These are phyloP conservation scores for Busseola fusca DNA, from an alignment of 2,888 invertebrate species.

Conservation along the genomic window DNA sequence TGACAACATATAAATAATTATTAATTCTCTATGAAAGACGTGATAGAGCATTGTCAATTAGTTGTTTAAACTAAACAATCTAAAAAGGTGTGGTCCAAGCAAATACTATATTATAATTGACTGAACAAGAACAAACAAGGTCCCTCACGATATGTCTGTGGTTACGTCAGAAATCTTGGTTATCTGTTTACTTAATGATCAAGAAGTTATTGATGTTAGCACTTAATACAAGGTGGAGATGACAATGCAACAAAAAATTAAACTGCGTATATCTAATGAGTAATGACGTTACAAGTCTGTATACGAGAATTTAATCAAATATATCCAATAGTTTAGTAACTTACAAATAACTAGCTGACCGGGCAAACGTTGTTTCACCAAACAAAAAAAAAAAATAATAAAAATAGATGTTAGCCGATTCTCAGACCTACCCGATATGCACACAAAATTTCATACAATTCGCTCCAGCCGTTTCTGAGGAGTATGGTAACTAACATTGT, in stretches of 20 bases:
- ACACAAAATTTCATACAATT: no score
- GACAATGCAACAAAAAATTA: background rate
- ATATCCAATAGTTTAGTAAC: no score
- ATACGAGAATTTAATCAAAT: background rate
- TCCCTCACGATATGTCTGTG: constrained; percentile 12
- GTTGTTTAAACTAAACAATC: constrained; percentile 1
- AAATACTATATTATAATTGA: constrained; percentile 10
- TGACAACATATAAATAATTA: background rate
- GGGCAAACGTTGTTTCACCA: no score
- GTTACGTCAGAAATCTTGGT: constrained; percentile 1
- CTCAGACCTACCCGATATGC: no score
- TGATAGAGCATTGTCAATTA: constrained; percentile 18
- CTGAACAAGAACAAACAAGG: constrained; percentile 9
- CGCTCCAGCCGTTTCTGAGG: no score
- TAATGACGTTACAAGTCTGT: background rate
- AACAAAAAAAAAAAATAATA: no score
- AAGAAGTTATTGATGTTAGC: background rate
- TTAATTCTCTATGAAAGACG: background rate
- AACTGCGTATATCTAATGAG: background rate
- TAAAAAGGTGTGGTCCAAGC: constrained; percentile 23
- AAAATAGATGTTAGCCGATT: no score
- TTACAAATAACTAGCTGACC: no score
- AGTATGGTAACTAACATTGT: no score
- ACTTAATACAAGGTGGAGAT: background rate
- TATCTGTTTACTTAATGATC: constrained; percentile 1